A percentile compares a stretch with the other conserved stretches of the same genome.
phyloP scores from a whole-genome alignment of 2,113 vertebrate species.

The Crotalus viridis region DNA sequence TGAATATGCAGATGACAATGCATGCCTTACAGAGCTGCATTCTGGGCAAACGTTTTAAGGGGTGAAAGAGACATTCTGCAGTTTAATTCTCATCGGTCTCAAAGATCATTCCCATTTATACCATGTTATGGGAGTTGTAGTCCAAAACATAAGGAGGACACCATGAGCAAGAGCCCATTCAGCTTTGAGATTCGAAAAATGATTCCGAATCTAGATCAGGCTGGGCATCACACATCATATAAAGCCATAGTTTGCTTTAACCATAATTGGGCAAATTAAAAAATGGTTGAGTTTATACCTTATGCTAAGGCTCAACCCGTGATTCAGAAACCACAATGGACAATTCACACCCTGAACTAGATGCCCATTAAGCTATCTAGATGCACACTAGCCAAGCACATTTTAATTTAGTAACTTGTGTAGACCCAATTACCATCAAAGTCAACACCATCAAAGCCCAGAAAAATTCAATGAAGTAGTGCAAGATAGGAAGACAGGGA shows the following conservation, averaged over 20 bases:
- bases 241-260: neutral
- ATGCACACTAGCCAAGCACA: neutral
- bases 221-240: neutral
- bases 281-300: neutral
- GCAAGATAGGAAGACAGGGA: neutral
- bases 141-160: neutral
- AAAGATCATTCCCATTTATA: neutral
- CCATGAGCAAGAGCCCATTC: neutral
- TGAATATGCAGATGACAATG: constrained; percentile 51
- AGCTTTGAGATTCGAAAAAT: neutral
- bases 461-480: neutral
- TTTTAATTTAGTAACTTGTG: neutral
- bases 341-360: neutral
- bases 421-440: neutral
- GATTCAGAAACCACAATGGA: neutral
- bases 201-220: neutral
- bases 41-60: constrained; percentile 67
- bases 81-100: neutral
- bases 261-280: neutral
- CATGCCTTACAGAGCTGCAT: constrained; percentile 8
- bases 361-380: neutral
- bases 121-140: neutral
- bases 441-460: neutral
- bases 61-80: neutral
- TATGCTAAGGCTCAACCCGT: neutral